A percentile compares a stretch with the other conserved stretches of the same genome.
phyloP scores from a whole-genome alignment of 1,140 invertebrate genomes.

The Nasonia longicornis region DNA sequence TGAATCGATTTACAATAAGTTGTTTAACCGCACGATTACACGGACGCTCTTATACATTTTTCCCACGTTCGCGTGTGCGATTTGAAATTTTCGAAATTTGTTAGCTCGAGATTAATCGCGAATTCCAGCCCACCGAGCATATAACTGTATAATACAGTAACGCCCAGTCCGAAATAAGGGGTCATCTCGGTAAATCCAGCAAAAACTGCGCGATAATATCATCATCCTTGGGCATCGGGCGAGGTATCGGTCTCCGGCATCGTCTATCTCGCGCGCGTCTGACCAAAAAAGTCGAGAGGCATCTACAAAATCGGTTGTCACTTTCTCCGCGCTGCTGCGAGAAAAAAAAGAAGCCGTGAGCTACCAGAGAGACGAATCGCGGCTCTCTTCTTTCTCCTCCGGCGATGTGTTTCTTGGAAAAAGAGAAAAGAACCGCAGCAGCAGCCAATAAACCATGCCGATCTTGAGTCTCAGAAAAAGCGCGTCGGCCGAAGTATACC shows the following conservation, averaged over 20 bases:
- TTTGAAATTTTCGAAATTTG: no score
- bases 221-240: background rate
- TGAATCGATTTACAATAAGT: no score
- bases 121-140: no score
- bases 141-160: no score
- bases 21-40: no score
- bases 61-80: no score
- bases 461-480: background rate
- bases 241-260: background rate
- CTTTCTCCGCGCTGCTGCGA: background rate
- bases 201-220: background rate
- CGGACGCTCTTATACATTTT: no score
- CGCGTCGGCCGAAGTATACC: background rate
- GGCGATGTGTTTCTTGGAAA: background rate
- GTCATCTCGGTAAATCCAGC: background rate
- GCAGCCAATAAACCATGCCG: background rate
- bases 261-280: background rate
- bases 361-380: background rate
- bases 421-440: background rate
- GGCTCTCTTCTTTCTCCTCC: background rate
- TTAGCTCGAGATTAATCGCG: no score
- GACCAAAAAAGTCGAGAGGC: background rate
- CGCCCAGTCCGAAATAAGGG: no score
- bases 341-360: background rate
- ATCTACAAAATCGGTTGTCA: constrained; percentile 12